Evolutionary conservation across 2,888 invertebrate species (phyloP).

Genomic region (Noctua fimbriata): DNA sequence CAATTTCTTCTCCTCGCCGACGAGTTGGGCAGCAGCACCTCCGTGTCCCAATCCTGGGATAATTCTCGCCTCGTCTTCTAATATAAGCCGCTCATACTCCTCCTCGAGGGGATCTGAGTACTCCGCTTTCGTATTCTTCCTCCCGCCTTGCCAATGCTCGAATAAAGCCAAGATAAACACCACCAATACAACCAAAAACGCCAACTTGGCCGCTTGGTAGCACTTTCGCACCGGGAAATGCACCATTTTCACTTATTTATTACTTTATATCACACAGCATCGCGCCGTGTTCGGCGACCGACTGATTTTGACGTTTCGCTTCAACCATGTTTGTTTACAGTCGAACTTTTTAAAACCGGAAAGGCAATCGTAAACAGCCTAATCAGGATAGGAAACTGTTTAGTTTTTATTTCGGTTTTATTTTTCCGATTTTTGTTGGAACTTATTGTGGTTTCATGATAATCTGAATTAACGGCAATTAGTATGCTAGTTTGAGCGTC

Average conservation of each 20-base stretch:
- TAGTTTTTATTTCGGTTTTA: slow-evolving; percentile 37
- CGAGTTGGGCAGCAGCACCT: slow-evolving; percentile 92
- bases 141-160: slow-evolving; percentile 86
- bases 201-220: slow-evolving; percentile 81
- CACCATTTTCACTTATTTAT: slow-evolving; percentile 74
- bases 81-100: slow-evolving; percentile 88
- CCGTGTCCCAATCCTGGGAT: slow-evolving; percentile 93
- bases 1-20: slow-evolving; percentile 91
- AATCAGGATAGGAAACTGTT: slow-evolving; percentile 70
- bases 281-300: slow-evolving; percentile 70
- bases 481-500: not conserved
- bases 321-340: slow-evolving; percentile 80
- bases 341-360: slow-evolving; percentile 82
- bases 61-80: slow-evolving; percentile 92
- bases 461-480: slow-evolving; percentile 5
- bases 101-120: slow-evolving; percentile 72
- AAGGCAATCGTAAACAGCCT: slow-evolving; percentile 91
- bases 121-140: slow-evolving; percentile 75
- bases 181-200: slow-evolving; percentile 78
- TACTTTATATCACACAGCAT: slow-evolving; percentile 57
- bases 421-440: slow-evolving; percentile 21
- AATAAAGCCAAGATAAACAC: slow-evolving; percentile 81
- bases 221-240: slow-evolving; percentile 85
- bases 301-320: slow-evolving; percentile 77
- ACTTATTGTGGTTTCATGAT: slow-evolving; percentile 22